Evolutionary conservation across 2,797 vertebrate species (phyloP), one percentile per base, ranked within the genome.

Genomic region (Tragopan temminckii): DNA sequence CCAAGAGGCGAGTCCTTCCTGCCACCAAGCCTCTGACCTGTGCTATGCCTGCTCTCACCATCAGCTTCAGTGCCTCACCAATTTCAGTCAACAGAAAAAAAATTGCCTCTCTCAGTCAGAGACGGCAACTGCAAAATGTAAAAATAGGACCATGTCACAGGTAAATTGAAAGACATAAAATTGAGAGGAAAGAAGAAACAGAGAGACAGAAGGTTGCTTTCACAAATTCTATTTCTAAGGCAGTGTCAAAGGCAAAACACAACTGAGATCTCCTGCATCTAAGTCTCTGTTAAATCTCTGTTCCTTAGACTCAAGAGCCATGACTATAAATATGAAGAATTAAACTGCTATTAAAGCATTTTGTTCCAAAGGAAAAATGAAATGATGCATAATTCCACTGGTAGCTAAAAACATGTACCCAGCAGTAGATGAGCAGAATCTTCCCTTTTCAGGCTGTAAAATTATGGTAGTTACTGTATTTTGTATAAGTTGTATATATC

Each of bases 1-100:
- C 27, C 27, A 31, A 7, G 45, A 67, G 5, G 4, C 7, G 14
- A 68, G 5, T 6, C 1, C 3, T 10, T 57, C 29, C 45, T 52
- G 33, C 8, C 45, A 64, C 15, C 20, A 31, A 55, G 35, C 4
- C 18, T 84, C 62, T 81, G 4, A 0, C 31, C 42, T 14, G 13
- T 42, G n/a, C 29, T 0, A 0, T 13, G 38, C 31, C 31, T 57
- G 7, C 46, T 89, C 46, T 46, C 50, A 53, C 7, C 4, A 0
- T 6, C 52, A 35, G 12, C 50, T 42, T 8, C 78, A 59, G 63
- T 64, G 12, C 29, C 27, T 31, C 61, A 31, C 38, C 61, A 53
- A 14, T 31, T 33, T 31, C 67, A 11, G 7, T 16, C 29, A 38
- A 23, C 1, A 7, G 10, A 57, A n/a, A 33, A 55, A 4, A 3